Conservation (phyloP, 2,888 invertebrate species). For the Dynastes tityus region DNA sequence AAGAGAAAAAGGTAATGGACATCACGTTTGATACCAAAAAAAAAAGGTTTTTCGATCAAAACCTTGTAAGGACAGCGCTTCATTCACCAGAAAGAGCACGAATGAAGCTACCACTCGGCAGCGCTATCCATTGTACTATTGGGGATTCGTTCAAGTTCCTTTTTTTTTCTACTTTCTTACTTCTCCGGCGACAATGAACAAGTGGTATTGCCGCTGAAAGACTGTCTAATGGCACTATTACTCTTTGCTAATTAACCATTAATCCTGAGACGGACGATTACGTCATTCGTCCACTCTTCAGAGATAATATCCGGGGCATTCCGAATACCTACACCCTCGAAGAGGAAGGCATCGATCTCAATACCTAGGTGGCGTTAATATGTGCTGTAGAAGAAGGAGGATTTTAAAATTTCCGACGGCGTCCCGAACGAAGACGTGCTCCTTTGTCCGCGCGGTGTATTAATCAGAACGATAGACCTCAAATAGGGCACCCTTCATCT, state of each 20-base stretch:
- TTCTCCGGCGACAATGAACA: constrained; percentile 30
- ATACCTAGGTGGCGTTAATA: background rate
- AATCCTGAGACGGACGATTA: constrained; percentile 30
- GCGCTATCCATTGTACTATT: background rate
- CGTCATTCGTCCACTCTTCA: constrained; percentile 10
- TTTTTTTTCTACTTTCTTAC: background rate
- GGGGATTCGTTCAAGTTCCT: constrained; percentile 17
- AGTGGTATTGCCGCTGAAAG: constrained; percentile 29
- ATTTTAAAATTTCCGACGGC: constrained; percentile 17
- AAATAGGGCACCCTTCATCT: constrained; percentile 29
- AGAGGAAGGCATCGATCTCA: constrained; percentile 6
- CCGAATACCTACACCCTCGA: constrained; percentile 6
- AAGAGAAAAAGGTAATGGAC: too few relatives aligned
- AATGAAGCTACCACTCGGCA: background rate
- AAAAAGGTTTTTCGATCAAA: background rate
- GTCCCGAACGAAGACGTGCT: constrained; percentile 23
- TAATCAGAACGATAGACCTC: constrained; percentile 30
- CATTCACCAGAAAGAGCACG: constrained; percentile 8
- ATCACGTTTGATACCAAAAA: background rate
- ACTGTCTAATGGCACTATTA: constrained; percentile 31
- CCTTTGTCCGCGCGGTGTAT: constrained; percentile 16
- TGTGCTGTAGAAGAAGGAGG: constrained; percentile 16
- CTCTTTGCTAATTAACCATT: constrained; percentile 41
- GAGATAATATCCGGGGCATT: constrained; percentile 20
- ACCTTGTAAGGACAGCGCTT: background rate